Evolutionary conservation across 1,140 invertebrate genomes (phyloP), one percentile per base, ranked within the genome.

Genomic region (Drosophila oshimai): DNA sequence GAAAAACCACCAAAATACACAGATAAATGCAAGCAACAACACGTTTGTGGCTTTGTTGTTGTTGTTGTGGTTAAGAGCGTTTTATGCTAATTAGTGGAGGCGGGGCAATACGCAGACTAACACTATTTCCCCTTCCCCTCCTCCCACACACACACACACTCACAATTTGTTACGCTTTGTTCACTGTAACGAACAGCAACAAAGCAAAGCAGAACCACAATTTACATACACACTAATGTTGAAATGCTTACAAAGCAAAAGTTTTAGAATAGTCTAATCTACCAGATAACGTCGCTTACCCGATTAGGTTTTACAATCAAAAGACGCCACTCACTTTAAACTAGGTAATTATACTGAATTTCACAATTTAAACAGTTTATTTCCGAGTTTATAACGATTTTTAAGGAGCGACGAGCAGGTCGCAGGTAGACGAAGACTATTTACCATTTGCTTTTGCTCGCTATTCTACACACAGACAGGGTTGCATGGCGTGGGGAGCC

Each of bases 391-490:
- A 67, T 24, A 42, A 46, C 49, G 45, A 45, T 47, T 75, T 75
- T 28, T 18, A 10, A 6, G 28, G 31, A 65, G 50, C 69, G 54
- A 79, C 33, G n/a, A 51, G 41, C 64, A 83, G 67, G 53, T 79
- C 60, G 75, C 80, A 84, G 80, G 81, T 61, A 58, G 74, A 54
- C 64, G 49, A 61, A 64, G 42, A 75, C 55, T 69, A 53, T 78
- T 78, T 51, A 72, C 53, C 44, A 79, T 84, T 84, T 24, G 74
- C 80, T 86, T 84, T 84, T 86, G 67, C 36, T 55, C 53, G 65
- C 65, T 84, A 84, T 84, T 84, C 80, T 84, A 84, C 80, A 84
- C 80, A 84, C 80, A 84, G 80, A 84, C 80, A 84, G 80, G 49
- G 80, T 79, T 80, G 80, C 41, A 83, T 54, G 37, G 34, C 36